Evolutionary conservation across 2,113 vertebrate genomes (phyloP).

Genomic region (Erpornis zantholeuca): DNA sequence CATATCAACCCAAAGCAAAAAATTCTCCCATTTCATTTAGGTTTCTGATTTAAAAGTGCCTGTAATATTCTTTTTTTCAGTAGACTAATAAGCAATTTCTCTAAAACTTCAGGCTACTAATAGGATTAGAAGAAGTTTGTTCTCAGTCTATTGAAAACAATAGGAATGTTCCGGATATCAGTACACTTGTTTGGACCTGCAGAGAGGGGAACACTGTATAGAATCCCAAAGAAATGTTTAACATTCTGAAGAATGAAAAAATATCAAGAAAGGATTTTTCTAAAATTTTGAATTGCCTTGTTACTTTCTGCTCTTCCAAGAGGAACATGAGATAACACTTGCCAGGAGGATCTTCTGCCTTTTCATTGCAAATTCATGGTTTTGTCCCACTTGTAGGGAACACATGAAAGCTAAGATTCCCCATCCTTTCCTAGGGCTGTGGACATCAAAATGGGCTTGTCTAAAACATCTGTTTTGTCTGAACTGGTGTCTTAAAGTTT

Average conservation of each 20-base stretch:
- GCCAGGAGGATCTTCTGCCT: not conserved
- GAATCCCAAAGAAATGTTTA: not conserved
- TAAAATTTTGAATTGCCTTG: not conserved
- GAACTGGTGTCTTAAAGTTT: not conserved
- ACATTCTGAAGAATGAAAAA: not conserved
- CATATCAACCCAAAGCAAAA: not conserved
- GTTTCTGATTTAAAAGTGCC: not conserved
- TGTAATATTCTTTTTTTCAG: not conserved
- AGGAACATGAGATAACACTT: not conserved
- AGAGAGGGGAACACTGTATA: fast-evolving
- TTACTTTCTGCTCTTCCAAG: not conserved
- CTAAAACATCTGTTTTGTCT: not conserved
- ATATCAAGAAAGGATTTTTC: not conserved
- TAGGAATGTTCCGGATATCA: not conserved
- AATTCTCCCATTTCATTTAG: not conserved
- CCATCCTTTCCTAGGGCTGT: not conserved
- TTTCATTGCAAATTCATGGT: not conserved
- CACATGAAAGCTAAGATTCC: not conserved
- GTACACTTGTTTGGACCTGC: not conserved
- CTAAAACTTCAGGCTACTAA: not conserved
- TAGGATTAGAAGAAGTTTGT: not conserved
- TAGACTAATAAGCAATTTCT: not conserved
- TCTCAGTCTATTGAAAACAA: not conserved
- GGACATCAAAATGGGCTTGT: not conserved
- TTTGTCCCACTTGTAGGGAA: not conserved